Evolutionary conservation across 64 coral and sea anemone species (phyloP).

Genomic region (Porites lutea): DNA sequence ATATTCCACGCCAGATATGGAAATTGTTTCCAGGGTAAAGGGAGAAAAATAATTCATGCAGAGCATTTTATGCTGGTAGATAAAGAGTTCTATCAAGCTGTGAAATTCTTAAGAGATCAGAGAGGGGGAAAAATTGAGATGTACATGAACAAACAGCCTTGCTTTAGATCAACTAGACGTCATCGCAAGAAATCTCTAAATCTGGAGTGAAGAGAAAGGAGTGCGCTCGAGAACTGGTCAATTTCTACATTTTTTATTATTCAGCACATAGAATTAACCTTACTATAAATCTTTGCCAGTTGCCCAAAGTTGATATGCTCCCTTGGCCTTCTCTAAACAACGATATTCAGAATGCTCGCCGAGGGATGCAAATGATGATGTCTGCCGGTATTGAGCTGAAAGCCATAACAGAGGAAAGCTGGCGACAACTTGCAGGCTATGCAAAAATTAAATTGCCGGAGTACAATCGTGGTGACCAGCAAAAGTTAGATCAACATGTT

Average conservation of each 20-base stretch:
- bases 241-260: slow-evolving; percentile 33
- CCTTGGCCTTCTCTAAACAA: neutral
- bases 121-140: slow-evolving; percentile 24
- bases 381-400: neutral
- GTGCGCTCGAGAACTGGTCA: neutral
- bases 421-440: neutral
- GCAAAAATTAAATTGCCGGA: neutral
- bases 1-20: slow-evolving; percentile 48
- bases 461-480: neutral
- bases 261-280: slow-evolving; percentile 1
- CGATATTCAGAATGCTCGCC: neutral
- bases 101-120: slow-evolving; percentile 9
- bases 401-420: neutral
- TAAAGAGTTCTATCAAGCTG: slow-evolving; percentile 15
- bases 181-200: too few relatives aligned
- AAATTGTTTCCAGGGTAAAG: slow-evolving; percentile 15
- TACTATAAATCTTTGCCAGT: slow-evolving; percentile 23
- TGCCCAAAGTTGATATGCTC: slow-evolving; percentile 19
- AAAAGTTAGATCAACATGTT: neutral
- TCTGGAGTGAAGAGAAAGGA: neutral
- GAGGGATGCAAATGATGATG: slow-evolving; percentile 8
- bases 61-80: slow-evolving; percentile 32
- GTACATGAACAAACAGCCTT: slow-evolving; percentile 54
- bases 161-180: neutral
- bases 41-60: slow-evolving; percentile 22